Evolutionary conservation across 2,797 vertebrate genomes (phyloP).

Genomic region (Paguma larvata): DNA sequence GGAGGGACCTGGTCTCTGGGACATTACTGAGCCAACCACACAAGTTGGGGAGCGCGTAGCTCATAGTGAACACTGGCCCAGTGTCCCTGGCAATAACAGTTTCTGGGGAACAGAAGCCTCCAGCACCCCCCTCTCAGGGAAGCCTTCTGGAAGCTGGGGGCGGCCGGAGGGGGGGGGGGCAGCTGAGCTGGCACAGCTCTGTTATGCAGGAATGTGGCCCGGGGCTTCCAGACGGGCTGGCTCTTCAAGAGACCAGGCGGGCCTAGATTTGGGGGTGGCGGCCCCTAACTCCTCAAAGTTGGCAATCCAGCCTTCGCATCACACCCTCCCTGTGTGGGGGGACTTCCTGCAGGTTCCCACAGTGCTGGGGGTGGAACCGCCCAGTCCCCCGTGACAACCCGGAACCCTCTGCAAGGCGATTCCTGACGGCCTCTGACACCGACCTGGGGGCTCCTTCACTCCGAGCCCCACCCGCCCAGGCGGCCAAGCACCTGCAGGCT

Average conservation of each 20-base stretch:
- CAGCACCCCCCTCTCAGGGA: background rate
- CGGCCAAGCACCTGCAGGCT: background rate
- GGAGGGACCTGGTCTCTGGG: background rate
- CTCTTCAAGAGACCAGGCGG: background rate
- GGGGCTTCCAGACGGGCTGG: conserved; percentile 34
- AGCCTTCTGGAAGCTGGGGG: background rate
- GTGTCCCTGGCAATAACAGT: no score
- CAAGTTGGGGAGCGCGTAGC: background rate
- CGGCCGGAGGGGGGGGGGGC: accelerated
- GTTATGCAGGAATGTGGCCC: background rate
- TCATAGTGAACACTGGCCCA: accelerated
- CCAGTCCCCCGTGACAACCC: no score
- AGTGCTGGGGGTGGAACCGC: no score
- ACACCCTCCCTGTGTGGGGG: background rate
- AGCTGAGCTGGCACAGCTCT: background rate
- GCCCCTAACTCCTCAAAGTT: background rate
- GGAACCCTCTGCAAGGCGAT: background rate
- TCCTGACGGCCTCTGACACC: background rate
- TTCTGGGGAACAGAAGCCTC: background rate
- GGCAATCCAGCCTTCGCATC: background rate
- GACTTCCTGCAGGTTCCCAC: background rate
- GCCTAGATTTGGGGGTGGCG: background rate
- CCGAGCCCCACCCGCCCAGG: background rate
- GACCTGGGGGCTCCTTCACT: background rate
- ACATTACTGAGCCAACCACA: background rate